Percentiles rank a stretch among this genome's conserved stretches.
phyloP scores from a whole-genome alignment of 2,113 vertebrate genomes.

The Trochalopteron elliotii region DNA sequence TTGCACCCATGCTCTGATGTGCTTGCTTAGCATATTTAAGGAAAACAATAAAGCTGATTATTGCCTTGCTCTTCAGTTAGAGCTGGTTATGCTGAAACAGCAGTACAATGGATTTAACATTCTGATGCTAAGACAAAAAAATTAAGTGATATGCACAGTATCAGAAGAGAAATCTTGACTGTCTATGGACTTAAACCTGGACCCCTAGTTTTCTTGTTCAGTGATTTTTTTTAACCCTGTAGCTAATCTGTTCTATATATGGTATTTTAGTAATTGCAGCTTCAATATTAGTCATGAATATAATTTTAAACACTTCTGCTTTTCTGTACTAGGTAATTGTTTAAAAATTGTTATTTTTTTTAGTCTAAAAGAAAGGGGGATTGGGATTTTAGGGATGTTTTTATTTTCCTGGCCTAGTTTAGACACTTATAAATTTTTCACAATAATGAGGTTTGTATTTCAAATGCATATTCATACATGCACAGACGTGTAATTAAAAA shows the following conservation, averaged over 20 bases:
- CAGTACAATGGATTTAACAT: not conserved
- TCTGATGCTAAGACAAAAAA: not conserved
- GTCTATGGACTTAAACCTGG: not conserved
- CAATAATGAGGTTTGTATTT: not conserved
- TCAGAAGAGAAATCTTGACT: not conserved
- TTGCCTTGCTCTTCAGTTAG: constrained; percentile 17
- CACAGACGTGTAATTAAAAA: not conserved
- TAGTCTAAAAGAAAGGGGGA: not conserved
- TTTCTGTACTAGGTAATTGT: not conserved
- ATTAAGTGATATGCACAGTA: not conserved
- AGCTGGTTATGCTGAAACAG: not conserved
- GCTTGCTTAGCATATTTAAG: not conserved
- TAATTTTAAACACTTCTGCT: not conserved
- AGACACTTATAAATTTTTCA: not conserved
- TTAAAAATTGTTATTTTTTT: not conserved
- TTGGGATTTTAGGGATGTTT: not conserved
- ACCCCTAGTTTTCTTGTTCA: not conserved
- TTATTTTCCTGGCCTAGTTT: not conserved
- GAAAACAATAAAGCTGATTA: constrained; percentile 38
- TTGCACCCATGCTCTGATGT: not conserved
- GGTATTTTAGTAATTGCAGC: not conserved
- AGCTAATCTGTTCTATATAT: not conserved
- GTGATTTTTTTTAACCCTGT: not conserved
- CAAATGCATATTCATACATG: not conserved
- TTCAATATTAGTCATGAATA: not conserved